Evolutionary conservation across 1,140 invertebrate genomes (phyloP), one percentile per base, ranked within the genome.

Genomic region (Zaprionus ghesquierei): DNA sequence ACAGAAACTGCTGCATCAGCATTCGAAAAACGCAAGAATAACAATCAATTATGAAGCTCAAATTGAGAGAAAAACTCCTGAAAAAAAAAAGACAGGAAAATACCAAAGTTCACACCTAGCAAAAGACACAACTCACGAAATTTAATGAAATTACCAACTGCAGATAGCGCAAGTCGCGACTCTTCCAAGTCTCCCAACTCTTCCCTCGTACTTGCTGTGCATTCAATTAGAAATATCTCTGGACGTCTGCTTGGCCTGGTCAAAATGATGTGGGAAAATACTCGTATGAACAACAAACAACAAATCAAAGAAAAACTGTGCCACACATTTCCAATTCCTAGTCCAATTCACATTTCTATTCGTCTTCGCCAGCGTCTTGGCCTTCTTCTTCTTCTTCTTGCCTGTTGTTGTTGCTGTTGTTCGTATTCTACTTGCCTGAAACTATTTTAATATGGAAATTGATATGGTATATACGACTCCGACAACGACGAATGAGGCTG

Each of bases 371-470:
- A 38, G 35, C 35, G n/a, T 38, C 35, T 38, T 38, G n/a, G 1
- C 3, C n/a, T 15, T 15, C 35, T 38, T 38, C n/a, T 15, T 5
- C 33, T n/a, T n/a, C 13, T 35, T n/a, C 33, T 35, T 12, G 31
- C 9, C 31, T 33, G 31, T 33, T 12, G 31, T 33, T 33, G 31
- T 4, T 31, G 29, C 10, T 33, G 31, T 33, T 13, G 31, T 3
- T 33, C 41, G 35, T 46, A 60, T 60, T 31, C 46, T 29, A 54
- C 69, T 64, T 59, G 76, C 31, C 62, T 59, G 33, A 54, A 65
- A 70, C 79, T 73, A 87, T 87, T 82, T 86, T 87, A 79, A 87
- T 87, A 87, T 87, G 84, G 79, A 87, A 87, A 87, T 89, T 87
- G 82, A 87, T 87, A 87, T 87, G 75, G 62, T 56, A 61, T 61